phyloP scores from a whole-genome alignment of 1,140 invertebrate species.

The Lucilia cuprina region DNA sequence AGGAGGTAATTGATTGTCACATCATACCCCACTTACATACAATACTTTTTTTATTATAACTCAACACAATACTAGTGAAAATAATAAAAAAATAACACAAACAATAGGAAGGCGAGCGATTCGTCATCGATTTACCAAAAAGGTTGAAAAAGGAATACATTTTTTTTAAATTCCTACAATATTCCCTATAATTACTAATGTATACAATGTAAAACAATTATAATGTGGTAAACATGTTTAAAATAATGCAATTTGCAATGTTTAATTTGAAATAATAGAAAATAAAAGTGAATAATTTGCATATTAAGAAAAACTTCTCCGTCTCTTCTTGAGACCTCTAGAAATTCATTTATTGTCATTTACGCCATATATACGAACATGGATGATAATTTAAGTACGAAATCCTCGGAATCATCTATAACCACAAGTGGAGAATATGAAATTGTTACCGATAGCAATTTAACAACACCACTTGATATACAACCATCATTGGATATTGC shows the following conservation, averaged over 20 bases:
- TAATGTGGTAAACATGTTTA: background rate
- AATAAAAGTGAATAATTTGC: background rate
- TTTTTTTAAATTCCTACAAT: background rate
- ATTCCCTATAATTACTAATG: background rate
- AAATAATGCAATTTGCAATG: background rate
- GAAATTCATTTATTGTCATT: background rate
- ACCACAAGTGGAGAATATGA: conserved; percentile 86
- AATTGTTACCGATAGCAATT: conserved; percentile 69
- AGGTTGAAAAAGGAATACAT: background rate
- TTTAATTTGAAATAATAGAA: background rate
- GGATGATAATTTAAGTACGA: conserved; percentile 80
- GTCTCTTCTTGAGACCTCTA: background rate
- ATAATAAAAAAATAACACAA: background rate
- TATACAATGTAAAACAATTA: background rate
- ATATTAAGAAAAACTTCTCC: background rate
- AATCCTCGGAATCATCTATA: conserved; percentile 79
- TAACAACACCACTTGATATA: conserved; percentile 49
- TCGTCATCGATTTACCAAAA: conserved; percentile 14
- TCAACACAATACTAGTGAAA: background rate
- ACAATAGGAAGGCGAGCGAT: conserved; percentile 13
- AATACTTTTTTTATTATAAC: background rate
- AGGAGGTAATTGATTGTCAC: conserved; percentile 3
- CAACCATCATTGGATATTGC: conserved; percentile 76
- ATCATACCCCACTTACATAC: conserved; percentile 9
- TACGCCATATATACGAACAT: conserved; percentile 60